These are phyloP conservation scores for Eptesicus fuscus DNA, from an alignment of 2,113 vertebrate genomes.

Conservation along the genomic window DNA sequence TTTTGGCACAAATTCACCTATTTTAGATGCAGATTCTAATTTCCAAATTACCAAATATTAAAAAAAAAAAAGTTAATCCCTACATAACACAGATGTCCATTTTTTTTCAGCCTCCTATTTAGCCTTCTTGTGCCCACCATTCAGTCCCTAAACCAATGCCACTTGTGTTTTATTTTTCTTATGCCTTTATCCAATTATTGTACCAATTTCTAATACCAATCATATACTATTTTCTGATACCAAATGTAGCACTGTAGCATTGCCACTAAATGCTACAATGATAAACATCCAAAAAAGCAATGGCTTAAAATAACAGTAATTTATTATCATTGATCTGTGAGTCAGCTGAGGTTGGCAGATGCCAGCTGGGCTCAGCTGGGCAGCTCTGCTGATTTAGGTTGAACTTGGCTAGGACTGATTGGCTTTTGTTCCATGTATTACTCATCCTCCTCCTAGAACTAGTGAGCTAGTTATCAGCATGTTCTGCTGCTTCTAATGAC, in stretches of 20 bases:
- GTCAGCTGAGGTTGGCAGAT: slow-evolving; percentile 1
- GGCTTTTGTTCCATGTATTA: slow-evolving; percentile 12
- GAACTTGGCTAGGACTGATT: not conserved
- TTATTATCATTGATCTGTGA: slow-evolving; percentile 30
- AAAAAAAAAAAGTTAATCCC: not conserved
- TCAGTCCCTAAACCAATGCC: not conserved
- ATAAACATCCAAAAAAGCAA: slow-evolving; percentile 7
- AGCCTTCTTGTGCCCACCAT: not conserved
- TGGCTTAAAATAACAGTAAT: slow-evolving; percentile 38
- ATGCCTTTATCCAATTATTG: not conserved
- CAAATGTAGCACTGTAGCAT: not conserved
- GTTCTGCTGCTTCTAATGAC: not conserved
- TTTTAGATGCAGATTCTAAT: not conserved
- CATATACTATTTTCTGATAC: not conserved
- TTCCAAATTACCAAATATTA: not conserved
- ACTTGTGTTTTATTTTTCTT: not conserved
- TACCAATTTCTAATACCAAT: not conserved
- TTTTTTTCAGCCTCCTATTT: slow-evolving; percentile 9
- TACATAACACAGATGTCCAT: not conserved
- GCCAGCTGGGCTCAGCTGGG: not conserved
- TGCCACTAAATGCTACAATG: not conserved
- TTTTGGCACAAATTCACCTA: not conserved
- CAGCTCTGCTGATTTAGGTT: not conserved
- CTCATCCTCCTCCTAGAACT: not conserved
- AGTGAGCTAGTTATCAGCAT: not conserved